These are phyloP conservation scores for Thymelicus lineola DNA, from an alignment of 2,888 invertebrate species.

Conservation along the genomic window DNA sequence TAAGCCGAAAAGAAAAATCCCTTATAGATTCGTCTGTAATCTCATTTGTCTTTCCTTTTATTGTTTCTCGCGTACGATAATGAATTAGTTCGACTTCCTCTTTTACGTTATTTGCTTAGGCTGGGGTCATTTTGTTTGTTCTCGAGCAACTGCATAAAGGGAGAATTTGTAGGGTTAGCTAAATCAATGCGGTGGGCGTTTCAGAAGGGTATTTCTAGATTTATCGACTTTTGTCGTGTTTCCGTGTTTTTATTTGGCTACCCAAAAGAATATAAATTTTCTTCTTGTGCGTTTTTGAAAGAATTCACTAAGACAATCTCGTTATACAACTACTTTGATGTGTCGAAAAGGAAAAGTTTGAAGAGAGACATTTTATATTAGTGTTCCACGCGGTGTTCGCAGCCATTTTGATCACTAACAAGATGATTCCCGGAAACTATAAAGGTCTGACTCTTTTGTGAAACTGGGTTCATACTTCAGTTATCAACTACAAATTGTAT, in stretches of 20 bases:
- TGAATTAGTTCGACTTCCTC: slow-evolving; percentile 70
- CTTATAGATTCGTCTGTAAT: slow-evolving; percentile 76
- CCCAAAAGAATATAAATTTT: slow-evolving; percentile 46
- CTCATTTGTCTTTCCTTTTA: slow-evolving; percentile 74
- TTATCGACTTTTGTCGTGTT: slow-evolving; percentile 65
- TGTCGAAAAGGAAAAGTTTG: slow-evolving; percentile 64
- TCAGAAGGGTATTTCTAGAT: slow-evolving; percentile 69
- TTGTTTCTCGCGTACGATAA: slow-evolving; percentile 70
- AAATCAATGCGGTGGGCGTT: slow-evolving; percentile 73
- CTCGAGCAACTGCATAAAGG: slow-evolving; percentile 67
- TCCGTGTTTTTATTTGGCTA: slow-evolving; percentile 51
- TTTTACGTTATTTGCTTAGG: slow-evolving; percentile 68
- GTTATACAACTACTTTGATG: slow-evolving; percentile 68
- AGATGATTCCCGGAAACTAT: slow-evolving; percentile 74
- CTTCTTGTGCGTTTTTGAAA: slow-evolving; percentile 41
- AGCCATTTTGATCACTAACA: slow-evolving; percentile 74
- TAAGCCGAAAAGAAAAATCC: slow-evolving; percentile 74
- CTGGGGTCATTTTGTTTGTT: slow-evolving; percentile 72
- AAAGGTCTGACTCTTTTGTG: slow-evolving; percentile 66
- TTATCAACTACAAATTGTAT: slow-evolving; percentile 37
- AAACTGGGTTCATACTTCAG: slow-evolving; percentile 64
- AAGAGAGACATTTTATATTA: slow-evolving; percentile 64
- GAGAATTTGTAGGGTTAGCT: slow-evolving; percentile 64
- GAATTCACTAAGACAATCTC: slow-evolving; percentile 56
- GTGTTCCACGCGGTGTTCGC: slow-evolving; percentile 67